Evolutionary conservation across 2,888 invertebrate species (phyloP).

Genomic region (Cremastinae sp.): DNA sequence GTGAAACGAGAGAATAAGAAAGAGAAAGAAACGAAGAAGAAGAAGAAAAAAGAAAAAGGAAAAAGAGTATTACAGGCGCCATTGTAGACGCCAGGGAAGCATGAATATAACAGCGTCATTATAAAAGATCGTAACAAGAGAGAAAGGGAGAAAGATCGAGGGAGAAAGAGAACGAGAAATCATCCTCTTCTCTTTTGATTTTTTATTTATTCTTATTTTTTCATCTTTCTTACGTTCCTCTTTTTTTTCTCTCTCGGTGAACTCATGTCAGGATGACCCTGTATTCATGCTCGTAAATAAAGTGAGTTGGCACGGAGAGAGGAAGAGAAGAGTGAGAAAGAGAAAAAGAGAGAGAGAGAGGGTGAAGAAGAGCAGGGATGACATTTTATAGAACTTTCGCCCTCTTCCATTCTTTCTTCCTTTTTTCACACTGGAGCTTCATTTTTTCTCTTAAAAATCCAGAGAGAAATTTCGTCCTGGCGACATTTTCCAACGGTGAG

Average conservation of each 20-base stretch:
- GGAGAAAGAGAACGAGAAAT: conserved; percentile 32
- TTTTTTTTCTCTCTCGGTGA: conserved; percentile 41
- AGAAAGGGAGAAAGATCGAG: not conserved
- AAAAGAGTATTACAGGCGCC: conserved; percentile 23
- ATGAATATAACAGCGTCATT: conserved; percentile 59
- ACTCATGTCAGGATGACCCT: conserved; percentile 50
- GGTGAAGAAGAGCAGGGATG: conserved; percentile 17
- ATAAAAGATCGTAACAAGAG: conserved; percentile 23
- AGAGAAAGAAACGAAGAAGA: not conserved
- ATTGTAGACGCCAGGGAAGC: conserved; percentile 41
- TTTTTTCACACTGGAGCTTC: conserved; percentile 10
- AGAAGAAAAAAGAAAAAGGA: conserved; percentile 6
- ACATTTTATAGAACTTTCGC: conserved; percentile 29
- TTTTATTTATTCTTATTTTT: conserved; percentile 20
- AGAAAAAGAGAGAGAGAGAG: no score
- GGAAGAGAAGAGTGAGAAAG: no score
- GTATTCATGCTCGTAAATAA: conserved; percentile 53
- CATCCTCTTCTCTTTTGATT: conserved; percentile 19
- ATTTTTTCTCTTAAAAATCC: conserved; percentile 14
- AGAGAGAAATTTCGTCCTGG: conserved; percentile 43
- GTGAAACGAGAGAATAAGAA: conserved; percentile 8
- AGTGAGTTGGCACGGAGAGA: conserved; percentile 45
- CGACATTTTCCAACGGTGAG: conserved; percentile 21
- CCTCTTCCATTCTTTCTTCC: conserved; percentile 24
- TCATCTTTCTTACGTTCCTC: conserved; percentile 45